phyloP scores from a whole-genome alignment of 2,888 invertebrate species.

The Drosophila barbarae region DNA sequence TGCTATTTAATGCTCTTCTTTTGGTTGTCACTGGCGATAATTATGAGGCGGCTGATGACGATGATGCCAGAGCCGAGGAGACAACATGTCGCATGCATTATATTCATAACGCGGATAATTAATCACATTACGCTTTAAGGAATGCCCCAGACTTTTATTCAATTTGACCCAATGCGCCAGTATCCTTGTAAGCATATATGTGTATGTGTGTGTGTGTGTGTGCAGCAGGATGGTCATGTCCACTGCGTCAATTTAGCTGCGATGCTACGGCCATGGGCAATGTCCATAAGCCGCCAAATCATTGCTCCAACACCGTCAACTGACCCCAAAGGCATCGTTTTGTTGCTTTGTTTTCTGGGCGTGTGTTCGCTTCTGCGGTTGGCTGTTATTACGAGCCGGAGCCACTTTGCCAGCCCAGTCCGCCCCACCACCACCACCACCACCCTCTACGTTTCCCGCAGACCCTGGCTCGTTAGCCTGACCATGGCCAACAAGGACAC shows the following conservation, averaged over 20 bases:
- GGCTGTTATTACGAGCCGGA: constrained; percentile 50
- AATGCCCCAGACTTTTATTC: constrained; percentile 50
- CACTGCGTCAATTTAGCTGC: constrained; percentile 43
- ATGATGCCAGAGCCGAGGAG: constrained; percentile 33
- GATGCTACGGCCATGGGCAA: constrained; percentile 18
- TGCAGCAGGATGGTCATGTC: constrained; percentile 9
- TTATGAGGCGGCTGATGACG: constrained; percentile 30
- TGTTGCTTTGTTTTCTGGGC: constrained; percentile 34
- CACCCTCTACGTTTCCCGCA: constrained; percentile 9
- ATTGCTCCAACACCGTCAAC: constrained; percentile 45
- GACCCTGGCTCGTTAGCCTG: constrained; percentile 59
- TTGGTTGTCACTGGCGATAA: constrained; percentile 28
- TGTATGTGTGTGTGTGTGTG: background rate
- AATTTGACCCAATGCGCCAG: constrained; percentile 55
- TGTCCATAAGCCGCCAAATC: constrained; percentile 45
- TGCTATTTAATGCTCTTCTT: constrained; percentile 7
- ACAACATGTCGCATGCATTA: constrained; percentile 52
- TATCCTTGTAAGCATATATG: constrained; percentile 3
- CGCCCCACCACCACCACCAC: background rate
- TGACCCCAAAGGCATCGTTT: constrained; percentile 45
- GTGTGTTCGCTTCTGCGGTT: constrained; percentile 41
- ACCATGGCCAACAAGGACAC: constrained; percentile 50
- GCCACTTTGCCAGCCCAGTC: constrained; percentile 17
- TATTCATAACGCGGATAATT: constrained; percentile 53
- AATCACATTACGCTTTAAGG: constrained; percentile 57